Evolutionary conservation across 2,113 vertebrate species (phyloP).

Genomic region (Eurystomus gularis): DNA sequence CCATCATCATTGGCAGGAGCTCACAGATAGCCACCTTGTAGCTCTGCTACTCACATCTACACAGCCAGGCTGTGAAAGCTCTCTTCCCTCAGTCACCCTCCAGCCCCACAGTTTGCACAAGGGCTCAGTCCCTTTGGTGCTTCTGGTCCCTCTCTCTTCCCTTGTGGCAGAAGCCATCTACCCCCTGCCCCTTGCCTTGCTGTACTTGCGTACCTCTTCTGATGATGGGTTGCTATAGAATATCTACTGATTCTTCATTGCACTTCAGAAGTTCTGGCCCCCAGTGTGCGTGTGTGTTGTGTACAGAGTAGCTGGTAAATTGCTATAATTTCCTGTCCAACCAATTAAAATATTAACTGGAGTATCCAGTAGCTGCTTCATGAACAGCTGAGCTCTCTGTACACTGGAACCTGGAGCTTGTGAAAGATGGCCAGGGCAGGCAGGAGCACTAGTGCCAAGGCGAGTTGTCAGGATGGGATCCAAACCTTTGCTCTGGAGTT

Average conservation of each 20-base stretch:
- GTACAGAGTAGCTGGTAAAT: background rate
- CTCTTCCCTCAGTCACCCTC: background rate
- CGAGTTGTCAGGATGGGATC: background rate
- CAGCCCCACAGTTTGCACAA: background rate
- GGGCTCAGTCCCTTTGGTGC: background rate
- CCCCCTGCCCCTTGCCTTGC: background rate
- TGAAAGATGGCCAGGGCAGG: background rate
- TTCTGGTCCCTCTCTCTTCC: background rate
- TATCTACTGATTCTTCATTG: background rate
- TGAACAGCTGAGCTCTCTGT: background rate
- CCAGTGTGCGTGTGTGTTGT: accelerated
- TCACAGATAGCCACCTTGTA: background rate
- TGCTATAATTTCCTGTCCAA: background rate
- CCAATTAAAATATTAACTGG: background rate
- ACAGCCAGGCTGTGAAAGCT: background rate
- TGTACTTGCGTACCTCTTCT: background rate
- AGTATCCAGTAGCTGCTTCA: background rate
- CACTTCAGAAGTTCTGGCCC: background rate
- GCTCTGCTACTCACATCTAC: background rate
- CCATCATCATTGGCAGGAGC: background rate
- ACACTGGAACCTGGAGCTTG: background rate
- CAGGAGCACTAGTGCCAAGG: background rate
- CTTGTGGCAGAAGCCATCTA: background rate
- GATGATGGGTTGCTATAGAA: background rate
- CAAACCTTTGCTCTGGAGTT: background rate